Percentiles rank a stretch among this genome's conserved stretches.
These are phyloP conservation scores for Rhodeus uyekii DNA, from an alignment of 2,797 vertebrate genomes.

Conservation along the genomic window DNA sequence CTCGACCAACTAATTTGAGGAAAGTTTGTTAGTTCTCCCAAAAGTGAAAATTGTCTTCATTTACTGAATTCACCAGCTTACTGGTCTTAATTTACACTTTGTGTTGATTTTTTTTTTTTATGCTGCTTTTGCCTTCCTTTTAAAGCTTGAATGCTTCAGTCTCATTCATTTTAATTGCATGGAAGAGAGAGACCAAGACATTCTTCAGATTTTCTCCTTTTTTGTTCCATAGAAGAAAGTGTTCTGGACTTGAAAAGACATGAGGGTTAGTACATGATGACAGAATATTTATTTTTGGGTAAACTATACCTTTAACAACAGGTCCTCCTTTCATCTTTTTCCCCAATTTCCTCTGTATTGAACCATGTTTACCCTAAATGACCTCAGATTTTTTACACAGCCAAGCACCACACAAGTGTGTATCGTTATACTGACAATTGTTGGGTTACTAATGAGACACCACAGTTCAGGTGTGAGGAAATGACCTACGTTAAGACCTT, in stretches of 20 bases:
- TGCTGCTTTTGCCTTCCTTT: background rate
- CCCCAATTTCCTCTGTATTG: conserved; percentile 30
- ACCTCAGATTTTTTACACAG: conserved; percentile 47
- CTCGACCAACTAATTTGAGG: conserved; percentile 32
- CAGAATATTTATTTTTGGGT: background rate
- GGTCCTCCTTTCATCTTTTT: conserved; percentile 26
- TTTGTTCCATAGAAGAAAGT: background rate
- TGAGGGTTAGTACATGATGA: background rate
- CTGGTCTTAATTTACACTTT: background rate
- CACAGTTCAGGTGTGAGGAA: conserved; percentile 19
- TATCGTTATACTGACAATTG: conserved; percentile 26
- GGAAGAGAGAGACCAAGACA: background rate
- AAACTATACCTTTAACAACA: conserved; percentile 20
- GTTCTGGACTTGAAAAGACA: background rate
- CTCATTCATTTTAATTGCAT: background rate
- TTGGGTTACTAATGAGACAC: conserved; percentile 30
- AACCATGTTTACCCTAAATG: conserved; percentile 37
- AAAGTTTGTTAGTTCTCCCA: conserved; percentile 22
- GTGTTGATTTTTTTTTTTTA: background rate
- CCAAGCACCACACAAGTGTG: conserved; percentile 41
- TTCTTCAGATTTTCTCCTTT: background rate
- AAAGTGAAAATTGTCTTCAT: background rate
- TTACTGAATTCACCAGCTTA: background rate
- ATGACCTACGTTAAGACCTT: background rate
- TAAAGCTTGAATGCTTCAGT: background rate